phyloP scores from a whole-genome alignment of 1,140 invertebrate species.

The Spodoptera litura region DNA sequence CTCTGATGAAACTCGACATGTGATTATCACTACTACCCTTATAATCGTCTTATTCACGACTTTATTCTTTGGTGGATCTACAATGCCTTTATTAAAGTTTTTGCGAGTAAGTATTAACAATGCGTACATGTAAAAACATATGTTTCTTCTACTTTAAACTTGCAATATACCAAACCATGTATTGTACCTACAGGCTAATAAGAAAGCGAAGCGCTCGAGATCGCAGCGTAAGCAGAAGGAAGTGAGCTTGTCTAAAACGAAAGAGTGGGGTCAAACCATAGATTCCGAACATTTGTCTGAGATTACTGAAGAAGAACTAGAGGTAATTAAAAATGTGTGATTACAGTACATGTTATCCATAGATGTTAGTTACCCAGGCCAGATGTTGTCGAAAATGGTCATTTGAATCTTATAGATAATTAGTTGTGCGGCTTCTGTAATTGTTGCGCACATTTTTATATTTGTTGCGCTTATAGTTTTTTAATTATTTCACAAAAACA shows the following conservation, averaged over 20 bases:
- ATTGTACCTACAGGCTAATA: constrained; percentile 85
- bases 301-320: constrained; percentile 97
- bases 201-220: constrained; percentile 88
- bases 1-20: constrained; percentile 96
- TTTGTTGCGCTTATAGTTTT: no score
- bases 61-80: constrained; percentile 97
- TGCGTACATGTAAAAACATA: neutral
- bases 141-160: no score
- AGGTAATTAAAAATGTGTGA: constrained; percentile 86
- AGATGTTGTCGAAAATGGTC: no score
- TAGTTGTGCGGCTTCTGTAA: no score
- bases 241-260: constrained; percentile 97
- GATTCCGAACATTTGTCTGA: constrained; percentile 98
- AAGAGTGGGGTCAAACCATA: constrained; percentile 98
- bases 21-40: constrained; percentile 98
- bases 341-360: neutral
- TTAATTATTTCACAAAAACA: no score
- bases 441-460: no score
- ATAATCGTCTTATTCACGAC: constrained; percentile 99
- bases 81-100: constrained; percentile 98
- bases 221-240: constrained; percentile 92
- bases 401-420: no score
- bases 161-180: neutral
- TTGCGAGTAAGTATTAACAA: constrained; percentile 80
- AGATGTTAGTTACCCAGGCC: no score